These are phyloP conservation scores for Lagenorhynchus albirostris DNA, from an alignment of 2,113 vertebrate species.

Conservation along the genomic window DNA sequence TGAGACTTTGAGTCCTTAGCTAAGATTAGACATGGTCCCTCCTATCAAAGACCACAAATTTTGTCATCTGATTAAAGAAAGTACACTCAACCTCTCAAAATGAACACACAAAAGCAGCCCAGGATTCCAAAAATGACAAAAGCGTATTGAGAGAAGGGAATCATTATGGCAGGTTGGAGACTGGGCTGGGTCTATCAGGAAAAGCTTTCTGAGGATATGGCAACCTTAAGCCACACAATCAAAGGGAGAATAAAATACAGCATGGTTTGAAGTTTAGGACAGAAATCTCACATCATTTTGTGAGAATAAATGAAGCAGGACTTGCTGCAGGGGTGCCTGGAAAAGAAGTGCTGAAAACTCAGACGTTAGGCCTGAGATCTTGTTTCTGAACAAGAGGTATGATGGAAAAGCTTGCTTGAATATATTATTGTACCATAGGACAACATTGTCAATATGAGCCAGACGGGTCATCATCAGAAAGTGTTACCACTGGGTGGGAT, in stretches of 20 bases:
- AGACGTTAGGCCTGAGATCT: not conserved
- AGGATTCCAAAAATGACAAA: not conserved
- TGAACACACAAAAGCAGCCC: not conserved
- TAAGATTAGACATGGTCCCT: not conserved
- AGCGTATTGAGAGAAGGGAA: not conserved
- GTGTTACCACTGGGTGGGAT: slow-evolving; percentile 10
- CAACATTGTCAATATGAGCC: not conserved
- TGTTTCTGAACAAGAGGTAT: not conserved
- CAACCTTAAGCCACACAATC: not conserved
- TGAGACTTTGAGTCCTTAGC: not conserved
- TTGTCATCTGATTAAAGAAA: not conserved
- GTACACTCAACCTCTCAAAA: not conserved
- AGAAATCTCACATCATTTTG: not conserved
- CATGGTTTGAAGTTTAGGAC: not conserved
- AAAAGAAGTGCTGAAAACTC: not conserved
- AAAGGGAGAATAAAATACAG: not conserved
- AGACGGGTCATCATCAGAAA: slow-evolving; percentile 26
- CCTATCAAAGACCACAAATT: not conserved
- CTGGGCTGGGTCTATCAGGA: not conserved
- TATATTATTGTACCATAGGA: not conserved
- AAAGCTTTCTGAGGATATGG: not conserved
- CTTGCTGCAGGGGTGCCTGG: not conserved
- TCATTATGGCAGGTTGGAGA: not conserved
- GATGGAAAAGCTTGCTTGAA: slow-evolving; percentile 9
- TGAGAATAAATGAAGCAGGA: not conserved